Evolutionary conservation across 2,888 invertebrate species (phyloP).

Genomic region (Eustalomyia histrio): DNA sequence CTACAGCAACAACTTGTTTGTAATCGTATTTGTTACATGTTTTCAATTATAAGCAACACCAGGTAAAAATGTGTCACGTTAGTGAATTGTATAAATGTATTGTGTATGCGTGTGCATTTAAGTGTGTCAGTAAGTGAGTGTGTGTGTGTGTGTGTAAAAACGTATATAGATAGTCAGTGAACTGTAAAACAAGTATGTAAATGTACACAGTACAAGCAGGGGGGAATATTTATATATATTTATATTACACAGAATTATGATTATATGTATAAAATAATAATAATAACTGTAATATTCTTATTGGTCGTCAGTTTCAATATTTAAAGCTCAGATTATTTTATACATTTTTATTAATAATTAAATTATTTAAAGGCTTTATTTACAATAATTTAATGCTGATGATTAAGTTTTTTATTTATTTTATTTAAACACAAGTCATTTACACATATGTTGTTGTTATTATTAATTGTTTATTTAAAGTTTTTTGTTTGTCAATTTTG

Average conservation of each 20-base stretch:
- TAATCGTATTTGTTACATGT: conserved; percentile 57
- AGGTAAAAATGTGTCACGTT: conserved; percentile 59
- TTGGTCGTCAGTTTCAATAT: conserved; percentile 16
- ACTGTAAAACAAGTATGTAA: conserved; percentile 49
- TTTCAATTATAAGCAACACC: conserved; percentile 60
- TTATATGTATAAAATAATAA: not conserved
- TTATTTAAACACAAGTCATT: not conserved
- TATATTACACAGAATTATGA: not conserved
- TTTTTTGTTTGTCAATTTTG: conserved; percentile 6
- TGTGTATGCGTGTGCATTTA: conserved; percentile 20
- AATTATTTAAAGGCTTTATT: conserved; percentile 36
- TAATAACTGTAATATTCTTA: conserved; percentile 24
- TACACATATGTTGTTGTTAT: not conserved
- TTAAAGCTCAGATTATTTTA: not conserved
- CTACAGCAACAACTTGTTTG: conserved; percentile 44
- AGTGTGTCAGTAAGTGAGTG: not conserved
- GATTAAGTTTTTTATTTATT: not conserved
- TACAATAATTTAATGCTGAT: not conserved
- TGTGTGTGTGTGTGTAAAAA: conserved; percentile 1
- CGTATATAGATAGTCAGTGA: conserved; percentile 36
- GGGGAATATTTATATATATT: conserved; percentile 22
- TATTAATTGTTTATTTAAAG: not conserved
- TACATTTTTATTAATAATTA: conserved; percentile 20
- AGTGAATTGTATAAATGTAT: conserved; percentile 48
- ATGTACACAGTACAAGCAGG: not conserved